Evolutionary conservation across 2,888 invertebrate genomes (phyloP), one percentile per base, ranked within the genome.

Genomic region (Pardosa pseudoannulata): DNA sequence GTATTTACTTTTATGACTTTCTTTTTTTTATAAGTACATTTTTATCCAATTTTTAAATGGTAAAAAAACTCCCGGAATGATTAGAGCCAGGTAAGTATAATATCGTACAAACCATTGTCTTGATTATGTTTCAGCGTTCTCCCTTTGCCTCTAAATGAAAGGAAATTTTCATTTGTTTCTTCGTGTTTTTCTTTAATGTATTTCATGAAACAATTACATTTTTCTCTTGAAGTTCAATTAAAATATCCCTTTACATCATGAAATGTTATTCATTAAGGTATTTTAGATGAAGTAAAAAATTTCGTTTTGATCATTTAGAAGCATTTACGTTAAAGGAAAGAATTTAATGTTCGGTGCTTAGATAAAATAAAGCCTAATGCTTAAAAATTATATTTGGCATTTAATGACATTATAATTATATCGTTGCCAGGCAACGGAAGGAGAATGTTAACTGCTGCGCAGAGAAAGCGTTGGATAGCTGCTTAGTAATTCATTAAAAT

Each of bases 351-450:
- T 3, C 23, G 2, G 3, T 56, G 6, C 56, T 56, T 23, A 23
- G 56, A 7, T 67, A 32, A 67, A 67, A 67, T 31, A 65, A 65
- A 65, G 64, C 64, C 28, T 2, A 11, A 13, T 46, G 16, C 41
- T 46, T 28, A 28, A 29, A 65, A 79, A 70, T 70, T 70, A 62
- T 29, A 41, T 64, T 71, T 62, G 70, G 32, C 64, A 79, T 19
- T 79, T 79, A 71, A 79, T 79, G 71, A 79, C 67, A 32, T 67
- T 36, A 67, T 67, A 67, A 67, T 67, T 31, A 67, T 67, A n/a
- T 19, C 23, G 67, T 32, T 67, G 67, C 67, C 19, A 32, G 23
- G 67, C 28, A 67, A 67, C 67, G 27, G 36, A 31, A 36, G 19
- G 36, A 67, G 36, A 67, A 31, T 11, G 13, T 32, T 67, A 67